A percentile compares a stretch with the other conserved stretches of the same genome.
Evolutionary conservation across 2,113 vertebrate genomes (phyloP).

Genomic region (sheep (Ovis aries)): ARS-UI_Ramb_v3.0 NC_056069.1:27402501-27403000

Average conservation of each 20-base stretch:
- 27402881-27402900: neutral
- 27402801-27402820: neutral
- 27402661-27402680: neutral
- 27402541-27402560: neutral
- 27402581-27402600: neutral
- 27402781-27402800: neutral
- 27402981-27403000: neutral
- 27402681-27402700: neutral
- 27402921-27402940: neutral
- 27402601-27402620: neutral
- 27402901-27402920: neutral
- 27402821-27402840: accelerated
- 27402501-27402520: neutral
- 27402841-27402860: neutral
- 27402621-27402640: neutral
- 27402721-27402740: neutral
- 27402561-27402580: neutral
- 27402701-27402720: neutral
- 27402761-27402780: neutral
- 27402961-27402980: neutral
- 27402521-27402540: neutral
- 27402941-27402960: neutral
- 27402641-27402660: neutral
- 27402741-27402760: neutral
- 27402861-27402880: neutral